Evolutionary conservation across 1,140 invertebrate species (phyloP).

Genomic region (Octopus bimaculoides): DNA sequence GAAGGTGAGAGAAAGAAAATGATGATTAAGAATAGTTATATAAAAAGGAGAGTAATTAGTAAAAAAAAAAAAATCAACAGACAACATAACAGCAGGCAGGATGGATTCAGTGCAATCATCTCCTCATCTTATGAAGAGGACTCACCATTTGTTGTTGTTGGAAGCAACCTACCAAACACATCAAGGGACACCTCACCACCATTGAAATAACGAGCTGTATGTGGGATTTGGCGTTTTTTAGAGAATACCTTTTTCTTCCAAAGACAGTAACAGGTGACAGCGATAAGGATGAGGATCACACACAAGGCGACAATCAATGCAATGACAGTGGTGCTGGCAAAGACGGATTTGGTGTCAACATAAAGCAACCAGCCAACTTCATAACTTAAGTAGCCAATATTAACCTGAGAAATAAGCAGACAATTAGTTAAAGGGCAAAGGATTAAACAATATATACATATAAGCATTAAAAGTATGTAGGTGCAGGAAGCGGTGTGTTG

Average conservation of each 20-base stretch:
- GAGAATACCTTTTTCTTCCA: slow-evolving; percentile 22
- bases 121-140: neutral
- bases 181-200: neutral
- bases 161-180: neutral
- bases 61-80: neutral
- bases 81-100: neutral
- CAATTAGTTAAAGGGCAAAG: neutral
- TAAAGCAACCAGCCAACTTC: slow-evolving; percentile 39
- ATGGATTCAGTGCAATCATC: neutral
- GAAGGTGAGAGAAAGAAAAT: neutral
- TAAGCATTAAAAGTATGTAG: neutral
- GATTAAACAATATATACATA: neutral
- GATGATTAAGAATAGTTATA: neutral
- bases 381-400: slow-evolving; percentile 35
- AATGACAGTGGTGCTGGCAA: neutral
- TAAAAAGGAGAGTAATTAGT: neutral
- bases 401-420: slow-evolving; percentile 31
- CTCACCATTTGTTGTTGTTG: neutral
- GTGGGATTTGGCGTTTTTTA: neutral
- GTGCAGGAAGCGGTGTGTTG: neutral
- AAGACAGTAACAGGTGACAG: slow-evolving; percentile 35
- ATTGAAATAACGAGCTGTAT: neutral
- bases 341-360: neutral
- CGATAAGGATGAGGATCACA: slow-evolving; percentile 29
- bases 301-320: slow-evolving; percentile 27